Conservation (phyloP, 2,797 vertebrate species). For the Xiphophorus birchmanni region DNA sequence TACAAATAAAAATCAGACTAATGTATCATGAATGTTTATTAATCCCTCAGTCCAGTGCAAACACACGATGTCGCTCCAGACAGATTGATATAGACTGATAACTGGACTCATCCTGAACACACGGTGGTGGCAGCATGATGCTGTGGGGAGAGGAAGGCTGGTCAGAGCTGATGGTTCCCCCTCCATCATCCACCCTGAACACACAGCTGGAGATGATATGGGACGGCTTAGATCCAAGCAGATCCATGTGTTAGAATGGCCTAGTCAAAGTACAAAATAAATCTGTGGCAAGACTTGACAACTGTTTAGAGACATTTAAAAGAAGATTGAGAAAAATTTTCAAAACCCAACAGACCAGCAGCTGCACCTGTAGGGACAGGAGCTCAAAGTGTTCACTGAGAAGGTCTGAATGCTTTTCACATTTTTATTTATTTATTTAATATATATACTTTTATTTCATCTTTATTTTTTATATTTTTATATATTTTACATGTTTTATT, state of each 20-base stretch:
- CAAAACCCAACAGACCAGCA: background rate
- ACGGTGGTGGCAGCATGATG: background rate
- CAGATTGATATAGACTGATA: background rate
- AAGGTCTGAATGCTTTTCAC: background rate
- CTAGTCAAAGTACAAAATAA: background rate
- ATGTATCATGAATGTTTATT: background rate
- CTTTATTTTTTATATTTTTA: too few species aligned
- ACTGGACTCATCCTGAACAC: background rate
- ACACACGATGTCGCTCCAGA: background rate
- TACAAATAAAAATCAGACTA: background rate
- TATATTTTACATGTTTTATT: too few species aligned
- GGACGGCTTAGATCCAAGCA: background rate
- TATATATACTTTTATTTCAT: too few species aligned
- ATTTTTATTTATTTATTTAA: background rate
- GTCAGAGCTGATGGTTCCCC: background rate
- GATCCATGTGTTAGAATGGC: background rate
- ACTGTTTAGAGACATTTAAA: background rate
- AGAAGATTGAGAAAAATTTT: background rate
- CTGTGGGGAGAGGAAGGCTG: background rate
- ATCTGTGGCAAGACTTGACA: background rate
- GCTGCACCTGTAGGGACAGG: background rate
- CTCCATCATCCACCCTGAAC: background rate
- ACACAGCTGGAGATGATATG: background rate
- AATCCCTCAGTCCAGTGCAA: background rate
- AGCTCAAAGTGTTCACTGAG: background rate